Base-by-base conservation (phyloP, 2,888 invertebrate genomes). In the Noctua janthe region DNA sequence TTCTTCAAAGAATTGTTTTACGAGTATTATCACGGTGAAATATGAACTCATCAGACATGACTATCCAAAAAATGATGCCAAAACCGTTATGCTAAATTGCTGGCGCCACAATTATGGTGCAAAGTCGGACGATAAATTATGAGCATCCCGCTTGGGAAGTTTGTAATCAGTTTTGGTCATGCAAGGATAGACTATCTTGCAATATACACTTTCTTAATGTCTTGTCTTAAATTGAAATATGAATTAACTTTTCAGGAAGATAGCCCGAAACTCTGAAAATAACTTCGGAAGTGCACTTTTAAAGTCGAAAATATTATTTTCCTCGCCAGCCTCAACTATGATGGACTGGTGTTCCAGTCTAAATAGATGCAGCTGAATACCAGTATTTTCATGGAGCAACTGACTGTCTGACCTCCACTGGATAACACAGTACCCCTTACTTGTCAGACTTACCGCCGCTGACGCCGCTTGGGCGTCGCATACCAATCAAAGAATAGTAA, bases 141-240 rank as follows among this genome's bases (percentile, higher is more conserved):
- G 69, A 82, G 35, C 74, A 82, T 78, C 72, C 54, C 54, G 59
- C 59, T 82, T 75, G 72, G 49, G 66, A 74, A 78, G 39, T 83
- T 82, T 43, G 62, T 83, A 83, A 76, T 70, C 83, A 73, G 62
- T 73, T 83, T 83, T 78, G 66, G 64, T 64, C 59, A 76, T 74
- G 49, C 82, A 64, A 77, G 43, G 29, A 70, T 59, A 73, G 47
- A 54, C 49, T 29, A 39, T 49, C 29, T 75, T 81, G 69, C 49
- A 51, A 49, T 72, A n/a, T 17, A 49, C 47, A 70, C 59, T 59
- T 51, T 35, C 23, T 15, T 15, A 51, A 39, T 56, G 39, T 64
- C 15, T 54, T 17, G 20, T 29, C 15, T 35, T n/a, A 69, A n/a
- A 72, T 47, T 62, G 1, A 67, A 66, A 67, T 59, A 71, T 43